A percentile compares a stretch with the other conserved stretches of the same genome.
phyloP scores from a whole-genome alignment of 2,797 vertebrate species.

The Vireo griseus region DNA sequence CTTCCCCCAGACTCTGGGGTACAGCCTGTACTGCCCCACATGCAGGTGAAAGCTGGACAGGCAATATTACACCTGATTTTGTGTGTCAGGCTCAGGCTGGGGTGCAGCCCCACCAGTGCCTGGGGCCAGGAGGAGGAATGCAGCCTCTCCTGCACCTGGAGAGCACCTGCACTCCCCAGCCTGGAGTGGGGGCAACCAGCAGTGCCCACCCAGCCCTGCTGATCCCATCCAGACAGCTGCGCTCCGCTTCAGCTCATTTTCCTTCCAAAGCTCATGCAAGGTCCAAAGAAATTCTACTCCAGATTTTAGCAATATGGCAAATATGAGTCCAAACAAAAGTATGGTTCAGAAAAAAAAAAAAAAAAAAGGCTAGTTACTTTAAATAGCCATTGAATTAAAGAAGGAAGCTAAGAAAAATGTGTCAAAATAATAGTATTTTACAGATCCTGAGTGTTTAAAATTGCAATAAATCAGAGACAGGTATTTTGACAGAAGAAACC shows the following conservation, averaged over 20 bases:
- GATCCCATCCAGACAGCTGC: fast-evolving
- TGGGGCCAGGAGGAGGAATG: neutral
- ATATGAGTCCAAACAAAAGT: neutral
- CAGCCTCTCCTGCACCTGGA: neutral
- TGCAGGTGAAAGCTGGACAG: neutral
- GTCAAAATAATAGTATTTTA: conserved; percentile 1
- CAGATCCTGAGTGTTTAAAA: neutral
- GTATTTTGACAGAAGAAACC: neutral
- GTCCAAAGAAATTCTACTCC: neutral
- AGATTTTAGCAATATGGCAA: neutral
- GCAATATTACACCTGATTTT: neutral
- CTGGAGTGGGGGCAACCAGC: too few species aligned
- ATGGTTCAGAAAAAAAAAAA: neutral
- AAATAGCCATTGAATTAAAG: neutral
- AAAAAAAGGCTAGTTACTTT: neutral
- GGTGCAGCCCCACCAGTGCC: neutral
- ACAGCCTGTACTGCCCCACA: neutral
- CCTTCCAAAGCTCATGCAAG: neutral
- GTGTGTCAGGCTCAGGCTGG: neutral
- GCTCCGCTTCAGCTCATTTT: neutral
- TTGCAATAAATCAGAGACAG: neutral
- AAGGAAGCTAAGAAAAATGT: neutral
- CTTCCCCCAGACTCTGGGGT: neutral
- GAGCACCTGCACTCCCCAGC: too few species aligned
- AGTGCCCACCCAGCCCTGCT: neutral